These are phyloP conservation scores for Montipora foliosa DNA, from an alignment of 64 coral and sea anemone species.

Conservation along the genomic window DNA sequence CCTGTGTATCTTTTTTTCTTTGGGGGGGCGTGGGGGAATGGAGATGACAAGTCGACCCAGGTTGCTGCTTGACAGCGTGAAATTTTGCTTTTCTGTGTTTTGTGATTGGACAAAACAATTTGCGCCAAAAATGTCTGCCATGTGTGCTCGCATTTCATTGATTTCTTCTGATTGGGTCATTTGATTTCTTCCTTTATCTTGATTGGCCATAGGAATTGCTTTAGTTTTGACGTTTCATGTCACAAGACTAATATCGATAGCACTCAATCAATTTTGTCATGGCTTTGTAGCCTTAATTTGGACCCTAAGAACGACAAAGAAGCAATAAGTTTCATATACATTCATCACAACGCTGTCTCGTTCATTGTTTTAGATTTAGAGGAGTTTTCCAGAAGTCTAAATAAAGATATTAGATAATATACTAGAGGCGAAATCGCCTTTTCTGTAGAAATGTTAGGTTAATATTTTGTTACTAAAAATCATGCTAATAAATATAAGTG, in stretches of 20 bases:
- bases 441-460: constrained; percentile 49
- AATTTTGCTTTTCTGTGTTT: neutral
- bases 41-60: no score
- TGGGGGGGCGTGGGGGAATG: no score
- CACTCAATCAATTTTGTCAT: neutral
- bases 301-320: neutral
- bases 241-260: neutral
- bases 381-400: neutral
- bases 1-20: no score
- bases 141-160: neutral
- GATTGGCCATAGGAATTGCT: neutral
- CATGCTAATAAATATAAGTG: neutral
- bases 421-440: neutral
- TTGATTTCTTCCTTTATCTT: neutral
- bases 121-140: neutral
- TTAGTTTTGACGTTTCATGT: neutral
- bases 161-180: neutral
- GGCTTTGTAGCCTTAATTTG: neutral
- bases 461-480: constrained; percentile 46
- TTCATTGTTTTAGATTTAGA: neutral
- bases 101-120: neutral
- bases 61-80: no score
- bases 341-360: neutral
- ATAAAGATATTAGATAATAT: neutral
- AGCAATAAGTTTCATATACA: neutral